Percentiles rank a stretch among this genome's conserved stretches.
Conservation (phyloP, 2,797 vertebrate species). For the Philypnodon macrostomus region DNA sequence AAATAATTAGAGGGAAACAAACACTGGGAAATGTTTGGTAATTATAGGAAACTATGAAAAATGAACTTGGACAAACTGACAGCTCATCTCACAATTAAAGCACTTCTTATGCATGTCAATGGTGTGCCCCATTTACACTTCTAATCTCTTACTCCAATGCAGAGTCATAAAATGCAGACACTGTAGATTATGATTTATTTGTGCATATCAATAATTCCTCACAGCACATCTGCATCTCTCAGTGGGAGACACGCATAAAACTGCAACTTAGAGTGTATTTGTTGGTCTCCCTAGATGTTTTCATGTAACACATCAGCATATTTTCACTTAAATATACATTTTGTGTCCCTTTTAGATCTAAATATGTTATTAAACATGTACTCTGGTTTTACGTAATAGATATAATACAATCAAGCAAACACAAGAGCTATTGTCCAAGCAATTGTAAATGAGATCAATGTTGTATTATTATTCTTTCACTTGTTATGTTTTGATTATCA, state of each 20-base stretch:
- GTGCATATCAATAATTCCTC: slow-evolving; percentile 22
- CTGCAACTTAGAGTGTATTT: slow-evolving; percentile 1
- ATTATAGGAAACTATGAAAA: not conserved
- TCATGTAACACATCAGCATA: slow-evolving; percentile 3
- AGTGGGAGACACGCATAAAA: not conserved
- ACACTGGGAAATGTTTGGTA: not conserved
- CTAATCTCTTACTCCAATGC: slow-evolving; percentile 25
- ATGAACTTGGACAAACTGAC: slow-evolving; percentile 1
- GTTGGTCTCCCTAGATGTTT: slow-evolving; percentile 14
- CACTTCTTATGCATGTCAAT: not conserved
- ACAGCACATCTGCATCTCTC: slow-evolving; percentile 18
- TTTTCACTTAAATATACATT: slow-evolving; percentile 2
- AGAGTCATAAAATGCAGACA: slow-evolving; percentile 12
- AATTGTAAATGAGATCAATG: too few relatives aligned
- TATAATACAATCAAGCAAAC: too few relatives aligned
- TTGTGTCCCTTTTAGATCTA: not conserved
- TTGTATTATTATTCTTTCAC: too few relatives aligned
- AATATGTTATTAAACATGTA: not conserved
- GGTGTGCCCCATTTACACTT: not conserved
- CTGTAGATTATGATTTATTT: slow-evolving; percentile 19
- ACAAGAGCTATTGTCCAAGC: too few relatives aligned
- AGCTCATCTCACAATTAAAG: slow-evolving; percentile 3
- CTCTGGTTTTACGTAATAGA: too few relatives aligned
- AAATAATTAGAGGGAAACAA: not conserved
- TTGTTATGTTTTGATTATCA: too few relatives aligned